phyloP scores from a whole-genome alignment of 2,888 invertebrate species.

The Andrena chrysosceles region DNA sequence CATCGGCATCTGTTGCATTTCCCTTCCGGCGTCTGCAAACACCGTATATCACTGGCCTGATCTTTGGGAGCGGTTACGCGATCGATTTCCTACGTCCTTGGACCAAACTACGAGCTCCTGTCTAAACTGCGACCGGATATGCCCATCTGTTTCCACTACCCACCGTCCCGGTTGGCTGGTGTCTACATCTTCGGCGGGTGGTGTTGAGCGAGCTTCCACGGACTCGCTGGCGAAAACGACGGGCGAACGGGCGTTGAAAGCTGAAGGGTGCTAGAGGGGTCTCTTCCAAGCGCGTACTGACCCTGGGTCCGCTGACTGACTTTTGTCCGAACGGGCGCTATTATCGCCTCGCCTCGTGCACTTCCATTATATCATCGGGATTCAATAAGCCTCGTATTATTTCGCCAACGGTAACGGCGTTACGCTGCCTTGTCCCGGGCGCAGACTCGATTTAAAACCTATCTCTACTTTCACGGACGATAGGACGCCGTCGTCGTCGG shows the following conservation, averaged over 20 bases:
- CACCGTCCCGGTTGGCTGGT: neutral
- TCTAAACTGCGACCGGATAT: constrained; percentile 8
- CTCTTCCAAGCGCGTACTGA: no score
- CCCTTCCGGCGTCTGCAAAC: constrained; percentile 31
- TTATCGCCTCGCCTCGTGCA: constrained; percentile 46
- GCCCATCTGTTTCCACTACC: neutral
- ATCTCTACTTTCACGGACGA: constrained; percentile 68
- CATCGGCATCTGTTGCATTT: constrained; percentile 56
- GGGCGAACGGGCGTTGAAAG: neutral
- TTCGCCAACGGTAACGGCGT: constrained; percentile 63
- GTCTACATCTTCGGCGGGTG: constrained; percentile 53
- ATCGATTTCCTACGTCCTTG: constrained; percentile 25
- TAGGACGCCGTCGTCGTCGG: constrained; percentile 38
- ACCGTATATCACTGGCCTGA: constrained; percentile 60
- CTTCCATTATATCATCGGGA: constrained; percentile 64
- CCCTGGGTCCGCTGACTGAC: constrained; percentile 14
- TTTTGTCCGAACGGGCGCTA: constrained; percentile 37
- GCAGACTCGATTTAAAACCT: constrained; percentile 70
- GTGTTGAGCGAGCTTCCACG: neutral
- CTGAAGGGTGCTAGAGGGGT: no score
- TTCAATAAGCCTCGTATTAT: constrained; percentile 66
- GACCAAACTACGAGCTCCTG: neutral
- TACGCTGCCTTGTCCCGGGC: constrained; percentile 35
- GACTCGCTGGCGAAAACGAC: constrained; percentile 24
- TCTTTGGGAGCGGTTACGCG: constrained; percentile 55